phyloP scores from a whole-genome alignment of 2,888 invertebrate species.

The Cryptocephalus moraei region DNA sequence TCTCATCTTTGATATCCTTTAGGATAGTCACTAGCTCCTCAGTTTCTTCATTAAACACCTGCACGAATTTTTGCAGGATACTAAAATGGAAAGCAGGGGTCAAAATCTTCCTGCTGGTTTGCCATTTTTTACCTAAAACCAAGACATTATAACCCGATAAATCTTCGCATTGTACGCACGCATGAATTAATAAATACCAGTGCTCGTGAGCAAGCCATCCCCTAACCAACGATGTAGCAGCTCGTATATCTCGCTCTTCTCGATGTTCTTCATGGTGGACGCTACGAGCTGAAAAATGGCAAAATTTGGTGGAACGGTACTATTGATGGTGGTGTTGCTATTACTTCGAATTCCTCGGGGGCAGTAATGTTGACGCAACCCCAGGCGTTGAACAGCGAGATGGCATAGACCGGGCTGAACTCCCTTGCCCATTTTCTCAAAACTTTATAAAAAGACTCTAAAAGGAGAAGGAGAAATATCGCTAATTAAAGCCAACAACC shows the following conservation, averaged over 20 bases:
- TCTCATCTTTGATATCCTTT: constrained; percentile 11
- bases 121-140: constrained; percentile 19
- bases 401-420: constrained; percentile 8
- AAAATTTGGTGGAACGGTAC: not conserved
- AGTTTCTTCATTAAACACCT: constrained; percentile 19
- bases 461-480: too few species aligned
- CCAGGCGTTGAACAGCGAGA: constrained; percentile 1
- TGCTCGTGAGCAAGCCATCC: constrained; percentile 11
- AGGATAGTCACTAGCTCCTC: constrained; percentile 18
- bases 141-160: not conserved
- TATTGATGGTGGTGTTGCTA: not conserved
- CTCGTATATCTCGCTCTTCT: constrained; percentile 7
- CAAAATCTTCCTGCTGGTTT: constrained; percentile 19
- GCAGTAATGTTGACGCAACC: constrained; percentile 5
- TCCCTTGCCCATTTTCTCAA: constrained; percentile 6
- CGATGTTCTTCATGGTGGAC: constrained; percentile 9
- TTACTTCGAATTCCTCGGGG: constrained; percentile 12
- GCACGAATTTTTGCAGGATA: constrained; percentile 19
- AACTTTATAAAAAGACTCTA: too few species aligned
- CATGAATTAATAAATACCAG: constrained; percentile 7
- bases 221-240: constrained; percentile 11
- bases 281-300: constrained; percentile 7
- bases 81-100: constrained; percentile 25
- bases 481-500: too few species aligned
- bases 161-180: not conserved